Evolutionary conservation across 2,113 vertebrate genomes (phyloP), one percentile per base, ranked within the genome.

Genomic region (Notechis scutatus): DNA sequence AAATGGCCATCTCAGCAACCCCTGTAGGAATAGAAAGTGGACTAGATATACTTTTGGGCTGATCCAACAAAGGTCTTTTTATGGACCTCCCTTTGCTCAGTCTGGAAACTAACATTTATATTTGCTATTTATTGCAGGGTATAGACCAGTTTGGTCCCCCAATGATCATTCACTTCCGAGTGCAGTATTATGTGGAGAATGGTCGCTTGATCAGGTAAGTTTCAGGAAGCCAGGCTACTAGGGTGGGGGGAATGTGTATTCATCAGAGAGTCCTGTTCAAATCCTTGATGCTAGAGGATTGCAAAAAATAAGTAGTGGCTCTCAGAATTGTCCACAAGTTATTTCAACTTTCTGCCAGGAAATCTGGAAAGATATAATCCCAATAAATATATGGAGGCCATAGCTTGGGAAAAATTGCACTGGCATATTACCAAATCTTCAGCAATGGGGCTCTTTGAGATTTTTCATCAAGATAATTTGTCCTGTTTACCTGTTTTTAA

Each of bases 71-170:
- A 34, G 18, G n/a, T 88, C 87, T 56, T 88, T 55, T 56, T n/a
- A 23, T 10, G 52, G 3, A 15, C 15, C 2, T n/a, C 14, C 23
- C 5, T 54, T 50, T 87, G 42, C 12, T 50, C 85, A 52, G 1
- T 29, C 85, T 50, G 85, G 47, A 87, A 50, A 87, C 87, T 50
- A 26, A n/a, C 26, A 26, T 10, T 88, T 87, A 0, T 87, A 14
- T 97, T 55, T 91, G 95, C 47, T 45, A 11, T 91, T 1, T 95
- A 87, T 91, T 94, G 93, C 95, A 99, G 99, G 99, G 99, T 10
- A 99, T 99, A 56, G 99, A 99, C 96, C 99, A 99, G 94, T 99
- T 99, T 93, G 99, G 99, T 2, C 99, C 99, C 7, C 99, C 99
- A 0, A 99, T 99, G 99, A 99, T 99, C 95, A 98, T 99, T 95